phyloP scores from a whole-genome alignment of 92 coral and sea anemone genomes.

The Porites evermanni region DNA sequence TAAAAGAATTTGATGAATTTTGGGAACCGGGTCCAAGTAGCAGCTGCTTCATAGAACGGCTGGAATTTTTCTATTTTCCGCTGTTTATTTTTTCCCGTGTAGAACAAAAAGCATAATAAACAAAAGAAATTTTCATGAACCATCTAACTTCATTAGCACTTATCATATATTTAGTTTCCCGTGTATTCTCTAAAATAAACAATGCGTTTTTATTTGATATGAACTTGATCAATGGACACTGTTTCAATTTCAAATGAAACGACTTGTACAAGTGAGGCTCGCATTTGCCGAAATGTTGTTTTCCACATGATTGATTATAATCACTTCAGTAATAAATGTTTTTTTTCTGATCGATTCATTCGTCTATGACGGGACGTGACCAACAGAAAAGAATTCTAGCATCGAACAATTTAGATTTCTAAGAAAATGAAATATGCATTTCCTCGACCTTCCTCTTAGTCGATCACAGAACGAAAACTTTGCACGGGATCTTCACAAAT shows the following conservation, averaged over 20 bases:
- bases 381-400: not conserved
- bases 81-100: not conserved
- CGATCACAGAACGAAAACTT: not conserved
- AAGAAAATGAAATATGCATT: not conserved
- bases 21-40: no score
- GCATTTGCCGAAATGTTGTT: no score
- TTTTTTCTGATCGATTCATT: constrained; percentile 27
- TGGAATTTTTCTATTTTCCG: not conserved
- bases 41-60: not conserved
- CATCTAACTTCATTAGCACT: not conserved
- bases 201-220: constrained; percentile 1
- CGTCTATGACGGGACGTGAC: constrained; percentile 37
- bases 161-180: constrained; percentile 1
- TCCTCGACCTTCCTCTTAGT: not conserved
- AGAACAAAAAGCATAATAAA: not conserved
- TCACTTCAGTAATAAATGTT: no score
- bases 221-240: constrained; percentile 1
- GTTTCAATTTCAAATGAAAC: not conserved
- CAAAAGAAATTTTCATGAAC: constrained; percentile 18
- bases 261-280: not conserved
- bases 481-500: not conserved
- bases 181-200: constrained; percentile 11
- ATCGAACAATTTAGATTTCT: not conserved
- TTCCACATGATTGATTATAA: no score
- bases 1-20: no score